Conservation (phyloP, 2,888 invertebrate species). For the Cybosia mesomella region DNA sequence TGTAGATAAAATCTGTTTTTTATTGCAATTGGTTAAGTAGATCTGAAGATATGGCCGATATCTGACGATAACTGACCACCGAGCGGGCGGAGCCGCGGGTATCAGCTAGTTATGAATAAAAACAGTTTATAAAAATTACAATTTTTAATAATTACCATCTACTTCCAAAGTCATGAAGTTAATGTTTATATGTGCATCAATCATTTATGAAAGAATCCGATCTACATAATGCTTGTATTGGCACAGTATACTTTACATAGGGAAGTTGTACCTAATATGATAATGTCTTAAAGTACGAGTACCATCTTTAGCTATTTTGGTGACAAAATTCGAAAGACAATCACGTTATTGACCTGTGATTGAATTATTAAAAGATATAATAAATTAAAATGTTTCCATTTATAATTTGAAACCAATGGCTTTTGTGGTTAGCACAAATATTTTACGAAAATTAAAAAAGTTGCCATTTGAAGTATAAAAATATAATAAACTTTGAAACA, state of each 20-base stretch:
- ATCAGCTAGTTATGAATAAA: neutral
- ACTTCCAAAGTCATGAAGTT: conserved; percentile 27
- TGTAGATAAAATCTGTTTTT: no score
- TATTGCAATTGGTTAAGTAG: no score
- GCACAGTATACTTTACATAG: conserved; percentile 2
- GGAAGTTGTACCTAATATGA: neutral
- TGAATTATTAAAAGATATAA: neutral
- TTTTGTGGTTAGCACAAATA: conserved; percentile 65
- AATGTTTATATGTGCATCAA: conserved; percentile 4
- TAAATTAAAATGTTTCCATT: neutral
- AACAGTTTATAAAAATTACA: conserved; percentile 3
- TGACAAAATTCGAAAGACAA: neutral
- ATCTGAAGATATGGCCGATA: no score
- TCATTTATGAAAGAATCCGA: conserved; percentile 1
- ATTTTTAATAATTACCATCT: conserved; percentile 32
- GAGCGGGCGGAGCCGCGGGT: neutral
- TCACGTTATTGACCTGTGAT: neutral
- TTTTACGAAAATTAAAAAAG: conserved; percentile 63
- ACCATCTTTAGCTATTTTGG: neutral
- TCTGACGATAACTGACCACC: no score
- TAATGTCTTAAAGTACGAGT: neutral
- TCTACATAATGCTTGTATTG: neutral
- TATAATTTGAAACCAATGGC: conserved; percentile 27
- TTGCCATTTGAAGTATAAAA: conserved; percentile 76
- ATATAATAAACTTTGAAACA: conserved; percentile 77